Evolutionary conservation across 2,888 invertebrate genomes (phyloP).

Genomic region (Andricus quercusramuli): DNA sequence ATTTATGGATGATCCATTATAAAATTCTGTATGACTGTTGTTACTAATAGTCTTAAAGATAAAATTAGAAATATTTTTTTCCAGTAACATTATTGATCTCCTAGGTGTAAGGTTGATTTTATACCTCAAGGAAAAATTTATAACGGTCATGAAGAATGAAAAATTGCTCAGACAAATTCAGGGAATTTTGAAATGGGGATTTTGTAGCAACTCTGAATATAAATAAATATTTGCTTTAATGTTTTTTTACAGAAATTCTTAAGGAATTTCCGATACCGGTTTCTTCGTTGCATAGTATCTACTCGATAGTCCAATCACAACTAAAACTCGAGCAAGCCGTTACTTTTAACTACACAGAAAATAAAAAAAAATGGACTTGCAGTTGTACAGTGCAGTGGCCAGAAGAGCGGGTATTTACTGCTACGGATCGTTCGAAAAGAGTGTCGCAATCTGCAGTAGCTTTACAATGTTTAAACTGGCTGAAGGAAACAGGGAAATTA

Average conservation of each 20-base stretch:
- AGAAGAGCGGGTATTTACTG: constrained; percentile 80
- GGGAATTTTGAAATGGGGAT: too few species aligned
- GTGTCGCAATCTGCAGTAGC: constrained; percentile 81
- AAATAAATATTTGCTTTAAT: not conserved
- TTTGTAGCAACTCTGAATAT: not conserved
- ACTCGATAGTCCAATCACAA: constrained; percentile 22
- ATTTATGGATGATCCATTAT: too few species aligned
- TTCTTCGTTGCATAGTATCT: not conserved
- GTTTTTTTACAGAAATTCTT: constrained; percentile 6
- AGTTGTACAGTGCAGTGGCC: constrained; percentile 83
- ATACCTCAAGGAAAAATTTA: too few species aligned
- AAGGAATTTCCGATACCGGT: constrained; percentile 16
- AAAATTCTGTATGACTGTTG: too few species aligned
- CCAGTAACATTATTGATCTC: too few species aligned
- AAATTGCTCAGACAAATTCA: too few species aligned
- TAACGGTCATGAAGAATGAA: too few species aligned
- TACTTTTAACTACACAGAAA: not conserved
- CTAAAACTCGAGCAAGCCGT: not conserved
- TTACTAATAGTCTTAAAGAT: too few species aligned
- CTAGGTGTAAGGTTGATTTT: too few species aligned
- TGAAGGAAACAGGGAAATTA: constrained; percentile 79
- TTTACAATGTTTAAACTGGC: constrained; percentile 80
- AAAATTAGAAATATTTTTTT: too few species aligned
- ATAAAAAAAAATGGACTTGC: constrained; percentile 79
- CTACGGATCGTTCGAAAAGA: constrained; percentile 80